These are phyloP conservation scores for Abrostola triplasia DNA, from an alignment of 2,888 invertebrate species.

Conservation along the genomic window DNA sequence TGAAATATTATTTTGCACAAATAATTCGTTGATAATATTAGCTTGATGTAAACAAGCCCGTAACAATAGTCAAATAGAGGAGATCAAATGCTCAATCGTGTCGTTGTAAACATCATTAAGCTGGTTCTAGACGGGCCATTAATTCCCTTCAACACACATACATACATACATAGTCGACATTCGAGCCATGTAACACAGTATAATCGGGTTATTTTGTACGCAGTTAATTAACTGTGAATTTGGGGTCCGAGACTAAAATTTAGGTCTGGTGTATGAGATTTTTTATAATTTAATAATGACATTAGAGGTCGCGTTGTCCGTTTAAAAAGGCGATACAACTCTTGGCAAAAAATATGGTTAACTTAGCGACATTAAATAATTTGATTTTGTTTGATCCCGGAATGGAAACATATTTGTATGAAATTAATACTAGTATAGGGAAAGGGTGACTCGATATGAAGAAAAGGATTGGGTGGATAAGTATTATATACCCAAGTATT, in stretches of 20 bases:
- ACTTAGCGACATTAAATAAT: no score
- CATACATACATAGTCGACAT: constrained; percentile 1
- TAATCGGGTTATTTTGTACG: constrained; percentile 16
- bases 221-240: constrained; percentile 12
- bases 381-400: no score
- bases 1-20: not conserved
- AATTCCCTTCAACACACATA: not conserved
- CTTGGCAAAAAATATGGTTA: no score
- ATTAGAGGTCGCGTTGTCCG: no score
- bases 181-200: constrained; percentile 7
- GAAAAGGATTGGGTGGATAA: no score
- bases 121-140: constrained; percentile 20
- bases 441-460: no score
- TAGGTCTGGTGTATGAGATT: not conserved
- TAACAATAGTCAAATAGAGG: constrained; percentile 27
- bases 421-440: no score
- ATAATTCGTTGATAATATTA: not conserved
- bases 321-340: no score
- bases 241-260: not conserved
- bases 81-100: constrained; percentile 20
- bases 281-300: not conserved
- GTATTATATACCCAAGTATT: no score
- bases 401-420: no score
- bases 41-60: constrained; percentile 25
- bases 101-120: constrained; percentile 28